These are phyloP conservation scores for Sebastes matsubarae DNA, from an alignment of 2,797 vertebrate genomes.

Conservation along the genomic window DNA sequence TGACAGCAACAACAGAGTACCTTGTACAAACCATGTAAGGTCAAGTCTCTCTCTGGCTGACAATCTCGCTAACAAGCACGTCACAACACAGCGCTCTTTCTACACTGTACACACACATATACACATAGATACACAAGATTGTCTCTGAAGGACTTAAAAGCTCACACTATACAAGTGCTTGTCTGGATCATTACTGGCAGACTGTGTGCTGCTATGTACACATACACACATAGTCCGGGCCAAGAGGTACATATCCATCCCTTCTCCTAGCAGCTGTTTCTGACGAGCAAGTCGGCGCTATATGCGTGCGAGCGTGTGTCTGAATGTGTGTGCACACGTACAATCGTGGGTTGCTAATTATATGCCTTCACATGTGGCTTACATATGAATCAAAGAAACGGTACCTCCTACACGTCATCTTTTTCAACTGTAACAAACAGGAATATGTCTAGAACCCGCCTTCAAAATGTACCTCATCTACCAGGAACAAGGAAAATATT, in stretches of 20 bases:
- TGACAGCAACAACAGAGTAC: conserved; percentile 62
- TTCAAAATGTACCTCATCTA: not conserved
- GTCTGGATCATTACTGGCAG: conserved; percentile 54
- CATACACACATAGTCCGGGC: conserved; percentile 17
- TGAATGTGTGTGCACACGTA: not conserved
- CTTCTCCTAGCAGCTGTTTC: conserved; percentile 8
- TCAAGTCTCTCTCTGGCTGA: conserved; percentile 67
- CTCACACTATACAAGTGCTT: conserved; percentile 39
- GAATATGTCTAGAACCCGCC: not conserved
- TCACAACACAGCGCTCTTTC: conserved; percentile 41
- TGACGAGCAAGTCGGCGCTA: not conserved
- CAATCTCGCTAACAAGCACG: conserved; percentile 69
- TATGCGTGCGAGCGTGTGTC: not conserved
- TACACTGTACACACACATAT: conserved; percentile 23
- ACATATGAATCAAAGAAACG: conserved; percentile 32
- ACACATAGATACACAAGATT: conserved; percentile 5
- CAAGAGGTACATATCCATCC: conserved; percentile 18
- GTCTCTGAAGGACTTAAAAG: conserved; percentile 38
- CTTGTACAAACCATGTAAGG: conserved; percentile 73
- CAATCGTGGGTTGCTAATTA: conserved; percentile 35
- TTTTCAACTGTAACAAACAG: conserved; percentile 6
- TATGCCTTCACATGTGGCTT: conserved; percentile 21
- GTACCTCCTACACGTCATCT: conserved; percentile 24
- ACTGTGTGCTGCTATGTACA: conserved; percentile 11
- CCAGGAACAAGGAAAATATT: not conserved